Base-by-base conservation (phyloP, 2,113 vertebrate species). In the Pomatorhinus ruficollis region DNA sequence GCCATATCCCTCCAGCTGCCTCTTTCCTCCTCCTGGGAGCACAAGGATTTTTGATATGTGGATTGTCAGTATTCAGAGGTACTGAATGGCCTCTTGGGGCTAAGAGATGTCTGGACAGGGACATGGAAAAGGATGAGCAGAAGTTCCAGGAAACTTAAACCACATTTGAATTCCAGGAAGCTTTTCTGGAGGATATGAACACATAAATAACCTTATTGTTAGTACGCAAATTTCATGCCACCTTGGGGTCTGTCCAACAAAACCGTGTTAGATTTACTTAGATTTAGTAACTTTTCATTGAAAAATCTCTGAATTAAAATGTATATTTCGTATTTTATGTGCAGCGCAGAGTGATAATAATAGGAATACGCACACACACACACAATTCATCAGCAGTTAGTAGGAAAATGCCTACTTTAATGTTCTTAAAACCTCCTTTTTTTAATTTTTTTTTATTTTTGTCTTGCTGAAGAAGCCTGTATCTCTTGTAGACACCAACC, bases 401-500 rank as follows among this genome's bases (percentile, higher is more conserved):
- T 11, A 44, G 39, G 76, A 76, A 52, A 47, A 31, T 2, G 3
- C 33, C 35, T 42, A 2, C 35, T 49, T 60, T 27, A 22, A 22
- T 17, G 33, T 42, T 86, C 59, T 39, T 57, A 50, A 72, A 83
- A 49, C 45, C 14, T 45, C 23, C 9, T 59, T 15, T n/a, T 37
- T 27, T 33, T n/a, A n/a, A 12, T n/a, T 11, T n/a, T 44, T 8
- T 65, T 47, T 66, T 86, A n/a, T n/a, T n/a, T n/a, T n/a, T n/a
- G n/a, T 59, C 40, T 31, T 47, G 15, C 42, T 69, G 74, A 40
- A 77, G 50, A 63, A 53, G 18, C 17, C n/a, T 74, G 5, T 64
- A 10, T 40, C n/a, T 75, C 4, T 49, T 69, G 20, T 2, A 65
- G 45, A 57, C 52, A 47, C 12, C 0, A 0, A 33, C 25, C 44